Base-by-base conservation (phyloP, 1,140 invertebrate species). In the Geopemphigus sp. region DNA sequence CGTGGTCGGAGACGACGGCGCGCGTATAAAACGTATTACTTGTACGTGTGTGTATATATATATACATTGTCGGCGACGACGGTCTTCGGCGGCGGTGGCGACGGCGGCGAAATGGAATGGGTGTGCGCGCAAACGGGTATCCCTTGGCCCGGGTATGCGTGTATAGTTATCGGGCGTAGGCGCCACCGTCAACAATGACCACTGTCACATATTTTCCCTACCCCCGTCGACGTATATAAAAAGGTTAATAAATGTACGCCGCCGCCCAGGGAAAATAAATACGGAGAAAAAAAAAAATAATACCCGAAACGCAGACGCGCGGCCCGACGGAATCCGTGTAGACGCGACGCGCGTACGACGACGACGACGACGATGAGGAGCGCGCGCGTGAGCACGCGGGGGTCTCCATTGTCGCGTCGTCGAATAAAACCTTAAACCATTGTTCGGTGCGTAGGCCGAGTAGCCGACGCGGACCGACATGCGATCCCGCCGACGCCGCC, bases 161-260 rank as follows among this genome's bases (percentile, higher is more conserved):
- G 17, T 57, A 57, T 57, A 57, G n/a, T n/a, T n/a, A n/a, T n/a
- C n/a, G n/a, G n/a, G n/a, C n/a, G 17, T 39, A 76, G 73, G 73
- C 73, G 73, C 73, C 73, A 76, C 54, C 73, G 73, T 76, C 73
- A 59, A 76, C 73, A 76, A 76, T 76, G 73, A 76, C 73, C 73
- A 76, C 73, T 76, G 73, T 76, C 73, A 76, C 73, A 76, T 76
- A 76, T 76, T 76, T 76, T 76, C n/a, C 39, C 14, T 68, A n/a
- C 19, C 73, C 54, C 70, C 53, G 19, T 47, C 66, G 32, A n/a
- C 39, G 59, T 59, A 76, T 59, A 68, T 47, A 66, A 63, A 47
- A 64, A 64, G 26, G 29, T 29, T 64, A 68, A 68, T 73, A 73
- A 56, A 56, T 72, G 50, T 72, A 72, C 70, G n/a, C 47, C 32